Evolutionary conservation across 2,888 invertebrate genomes (phyloP), one percentile per base, ranked within the genome.

Genomic region (Athrips mouffetella): DNA sequence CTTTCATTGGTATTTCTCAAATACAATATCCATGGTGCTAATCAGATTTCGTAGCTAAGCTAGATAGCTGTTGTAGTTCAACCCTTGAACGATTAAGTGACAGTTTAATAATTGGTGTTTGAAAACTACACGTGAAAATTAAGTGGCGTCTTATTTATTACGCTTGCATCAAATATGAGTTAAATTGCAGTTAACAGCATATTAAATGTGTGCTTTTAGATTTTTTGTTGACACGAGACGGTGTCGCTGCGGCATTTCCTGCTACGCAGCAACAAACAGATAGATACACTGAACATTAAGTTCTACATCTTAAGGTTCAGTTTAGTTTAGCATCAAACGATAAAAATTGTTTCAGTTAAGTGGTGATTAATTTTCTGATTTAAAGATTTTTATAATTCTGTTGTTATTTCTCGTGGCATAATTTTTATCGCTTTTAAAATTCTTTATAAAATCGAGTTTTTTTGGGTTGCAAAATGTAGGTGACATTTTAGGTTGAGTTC

Each of bases 281-380:
- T 52, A 50, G 47, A 40, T 30, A 40, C 35, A 57, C 40, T 33
- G 7, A 15, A 49, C 31, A n/a, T 41, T 10, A 31, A 27, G 1
- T n/a, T 8, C n/a, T 21, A n/a, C 5, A 15, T 16, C 10, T 23
- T 31, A 23, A 40, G 21, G 15, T 29, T 42, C 8, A 42, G 29
- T 11, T 18, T 42, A 25, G 18, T 10, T 29, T 7, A 42, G 6
- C 11, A 45, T 23, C 4, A 2, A 30, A 46, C 53, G 29, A 52
- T 39, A 59, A 63, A 68, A 57, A 59, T 65, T 55, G 56, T 59
- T 67, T 65, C 64, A 67, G 70, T 72, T 74, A 80, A 82, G 70
- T 76, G 79, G 80, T 84, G 86, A 88, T 87, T 85, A 87, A 88
- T 87, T 75, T n/a, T 80, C 65, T 76, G 76, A 76, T 81, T 80